phyloP scores from a whole-genome alignment of 2,888 invertebrate genomes.

The Pheosia tremula region DNA sequence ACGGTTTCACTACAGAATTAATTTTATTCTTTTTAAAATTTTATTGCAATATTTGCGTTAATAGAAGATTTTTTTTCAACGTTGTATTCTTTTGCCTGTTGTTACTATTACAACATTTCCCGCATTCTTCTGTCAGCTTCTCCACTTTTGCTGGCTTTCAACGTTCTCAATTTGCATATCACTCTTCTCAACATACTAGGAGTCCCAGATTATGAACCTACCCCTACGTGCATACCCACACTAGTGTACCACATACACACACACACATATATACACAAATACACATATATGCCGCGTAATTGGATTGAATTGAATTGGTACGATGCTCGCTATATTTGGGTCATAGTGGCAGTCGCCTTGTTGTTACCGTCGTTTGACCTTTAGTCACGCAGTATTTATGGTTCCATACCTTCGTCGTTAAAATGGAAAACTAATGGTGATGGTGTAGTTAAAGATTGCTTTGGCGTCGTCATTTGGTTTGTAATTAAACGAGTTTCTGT shows the following conservation, averaged over 20 bases:
- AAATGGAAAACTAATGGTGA: constrained; percentile 52
- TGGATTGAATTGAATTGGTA: constrained; percentile 76
- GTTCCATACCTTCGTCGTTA: constrained; percentile 45
- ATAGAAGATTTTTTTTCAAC: too few relatives aligned
- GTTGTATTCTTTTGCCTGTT: too few relatives aligned
- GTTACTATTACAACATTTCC: too few relatives aligned
- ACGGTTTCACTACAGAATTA: too few relatives aligned
- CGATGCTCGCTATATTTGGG: constrained; percentile 70
- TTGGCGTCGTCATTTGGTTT: constrained; percentile 26
- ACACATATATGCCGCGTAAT: constrained; percentile 59
- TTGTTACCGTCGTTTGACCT: constrained; percentile 60
- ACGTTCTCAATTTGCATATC: neutral
- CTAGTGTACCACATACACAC: constrained; percentile 20
- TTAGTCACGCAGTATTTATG: constrained; percentile 37
- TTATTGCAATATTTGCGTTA: too few relatives aligned
- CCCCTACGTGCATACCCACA: constrained; percentile 19
- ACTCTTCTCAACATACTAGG: neutral
- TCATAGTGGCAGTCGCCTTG: constrained; percentile 56
- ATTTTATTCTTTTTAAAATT: too few relatives aligned
- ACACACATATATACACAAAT: too few relatives aligned
- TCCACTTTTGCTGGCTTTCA: too few relatives aligned
- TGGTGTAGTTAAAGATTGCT: constrained; percentile 28
- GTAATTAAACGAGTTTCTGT: constrained; percentile 15
- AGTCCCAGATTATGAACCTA: neutral
- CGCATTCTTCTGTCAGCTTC: too few relatives aligned